Base-by-base conservation (phyloP, 2,888 invertebrate genomes). In the Busseola fusca region DNA sequence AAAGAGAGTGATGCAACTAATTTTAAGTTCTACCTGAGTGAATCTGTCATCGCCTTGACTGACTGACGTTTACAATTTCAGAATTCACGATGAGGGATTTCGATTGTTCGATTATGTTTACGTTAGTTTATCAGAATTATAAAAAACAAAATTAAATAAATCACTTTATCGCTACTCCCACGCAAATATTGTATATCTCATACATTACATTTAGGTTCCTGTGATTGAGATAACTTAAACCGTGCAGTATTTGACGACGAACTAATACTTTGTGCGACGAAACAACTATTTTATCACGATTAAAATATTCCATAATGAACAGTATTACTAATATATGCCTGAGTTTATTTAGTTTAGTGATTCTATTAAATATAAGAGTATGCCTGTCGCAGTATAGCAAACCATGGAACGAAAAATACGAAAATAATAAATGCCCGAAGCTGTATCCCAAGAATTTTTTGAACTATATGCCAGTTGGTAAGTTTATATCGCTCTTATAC, bases 401-500 rank as follows among this genome's bases (percentile, higher is more conserved):
- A 86, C 90, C 91, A 66, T 96, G 95, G 95, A 93, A 85, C 87
- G 94, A 95, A 71, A 95, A 94, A 84, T 95, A 95, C 87, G 96
- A 95, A 87, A 94, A 87, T 87, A 94, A 94, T 83, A 91, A 95
- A 70, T 96, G 96, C 83, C 96, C 96, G 1, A 95, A 95, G 81
- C 87, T 96, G 40, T 96, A 95, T 87, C 96, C 96, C 4, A 95
- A 93, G 86, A 95, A 96, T 86, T 96, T 96, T 81, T 91, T 94
- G 40, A 96, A 96, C 84, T 96, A 94, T 87, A 94, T 96, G 65
- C 96, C 96, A 78, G 93, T 93, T 67, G 96, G 96, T 92, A 95
- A 96, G 95, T 91, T 66, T 27, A 40, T 27, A 57, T 21, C 9
- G 62, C 25, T 45, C 52, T 58, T 34, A 12, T 60, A 27, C 25